Percentiles rank a stretch among this genome's conserved stretches.
Evolutionary conservation across 1,140 invertebrate genomes (phyloP).

Genomic region (Nylanderia fulva): DNA sequence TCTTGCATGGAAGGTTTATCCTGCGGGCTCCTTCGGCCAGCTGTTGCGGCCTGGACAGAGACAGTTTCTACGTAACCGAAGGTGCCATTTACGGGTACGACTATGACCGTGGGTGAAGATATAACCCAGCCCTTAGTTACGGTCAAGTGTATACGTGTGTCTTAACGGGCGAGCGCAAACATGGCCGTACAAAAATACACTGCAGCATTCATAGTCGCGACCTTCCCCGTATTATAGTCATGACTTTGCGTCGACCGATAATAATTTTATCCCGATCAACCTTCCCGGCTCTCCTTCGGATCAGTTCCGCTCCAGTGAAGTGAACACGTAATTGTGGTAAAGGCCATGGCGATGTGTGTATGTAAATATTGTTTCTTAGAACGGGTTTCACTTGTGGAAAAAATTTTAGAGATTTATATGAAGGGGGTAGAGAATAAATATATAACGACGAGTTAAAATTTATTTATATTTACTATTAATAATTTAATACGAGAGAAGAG

Average conservation of each 20-base stretch:
- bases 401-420: neutral
- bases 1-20: conserved; percentile 69
- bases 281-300: conserved; percentile 22
- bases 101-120: conserved; percentile 27
- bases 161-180: neutral
- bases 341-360: conserved; percentile 23
- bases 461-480: neutral
- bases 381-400: neutral
- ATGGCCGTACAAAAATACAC: conserved; percentile 37
- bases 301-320: conserved; percentile 43
- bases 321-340: conserved; percentile 28
- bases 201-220: conserved; percentile 36
- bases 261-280: conserved; percentile 58
- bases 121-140: conserved; percentile 25
- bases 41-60: conserved; percentile 63
- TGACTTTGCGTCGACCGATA: conserved; percentile 41
- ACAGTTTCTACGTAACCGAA: conserved; percentile 48
- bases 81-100: conserved; percentile 55
- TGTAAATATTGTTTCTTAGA: conserved; percentile 36
- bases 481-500: neutral
- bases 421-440: neutral
- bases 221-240: conserved; percentile 43
- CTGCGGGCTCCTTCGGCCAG: conserved; percentile 60
- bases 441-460: neutral
- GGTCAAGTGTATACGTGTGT: conserved; percentile 18